Conservation (phyloP, 2,888 invertebrate species). For the Leptogaster cylindrica region DNA sequence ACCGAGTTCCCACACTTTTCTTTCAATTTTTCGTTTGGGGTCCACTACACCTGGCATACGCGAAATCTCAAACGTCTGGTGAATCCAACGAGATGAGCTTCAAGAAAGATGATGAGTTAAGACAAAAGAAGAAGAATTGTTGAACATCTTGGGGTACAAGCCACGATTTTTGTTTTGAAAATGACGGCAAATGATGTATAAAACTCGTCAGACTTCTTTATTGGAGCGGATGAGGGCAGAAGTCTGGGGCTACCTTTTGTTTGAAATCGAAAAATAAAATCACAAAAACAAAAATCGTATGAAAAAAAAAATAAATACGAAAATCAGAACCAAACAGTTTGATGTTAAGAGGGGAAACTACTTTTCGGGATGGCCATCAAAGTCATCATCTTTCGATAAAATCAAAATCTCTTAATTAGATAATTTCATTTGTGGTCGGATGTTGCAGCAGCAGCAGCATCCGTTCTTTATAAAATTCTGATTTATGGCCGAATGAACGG, state of each 20-base stretch:
- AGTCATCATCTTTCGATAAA: constrained; percentile 14
- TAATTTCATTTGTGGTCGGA: constrained; percentile 38
- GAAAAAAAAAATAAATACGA: too few relatives aligned
- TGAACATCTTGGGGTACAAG: too few relatives aligned
- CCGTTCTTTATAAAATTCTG: constrained; percentile 29
- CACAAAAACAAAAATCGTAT: too few relatives aligned
- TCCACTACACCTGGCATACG: constrained; percentile 41
- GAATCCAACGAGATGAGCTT: constrained; percentile 1
- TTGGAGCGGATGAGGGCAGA: background rate
- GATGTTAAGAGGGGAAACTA: too few relatives aligned
- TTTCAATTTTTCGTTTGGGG: constrained; percentile 37
- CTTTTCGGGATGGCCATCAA: background rate
- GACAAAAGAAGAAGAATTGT: constrained; percentile 4
- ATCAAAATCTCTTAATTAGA: constrained; percentile 43
- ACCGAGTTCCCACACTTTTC: constrained; percentile 41
- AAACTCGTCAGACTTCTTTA: constrained; percentile 33
- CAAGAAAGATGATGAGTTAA: constrained; percentile 22
- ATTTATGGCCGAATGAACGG: constrained; percentile 1
- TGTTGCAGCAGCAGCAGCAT: constrained; percentile 15
- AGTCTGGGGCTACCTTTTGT: background rate
- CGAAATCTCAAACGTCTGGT: constrained; percentile 16
- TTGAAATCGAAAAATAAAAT: too few relatives aligned
- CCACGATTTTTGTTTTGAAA: too few relatives aligned
- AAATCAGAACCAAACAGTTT: too few relatives aligned
- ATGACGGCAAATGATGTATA: constrained; percentile 18